Percentiles rank a stretch among this genome's conserved stretches.
phyloP scores from a whole-genome alignment of 2,797 vertebrate species.

The Chrysocyon brachyurus region DNA sequence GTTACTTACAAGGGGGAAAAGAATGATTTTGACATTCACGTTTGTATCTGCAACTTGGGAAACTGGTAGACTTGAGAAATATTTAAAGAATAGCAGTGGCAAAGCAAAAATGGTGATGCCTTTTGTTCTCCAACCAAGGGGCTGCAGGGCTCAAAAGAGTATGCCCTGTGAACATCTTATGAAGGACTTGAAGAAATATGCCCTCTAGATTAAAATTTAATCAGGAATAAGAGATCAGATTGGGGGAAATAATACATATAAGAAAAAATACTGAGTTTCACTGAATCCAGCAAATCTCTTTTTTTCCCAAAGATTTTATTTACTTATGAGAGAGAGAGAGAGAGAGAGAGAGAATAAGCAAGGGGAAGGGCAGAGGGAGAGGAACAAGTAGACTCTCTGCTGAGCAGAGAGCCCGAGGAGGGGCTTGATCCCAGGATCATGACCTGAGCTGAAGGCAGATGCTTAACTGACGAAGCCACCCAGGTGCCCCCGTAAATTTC shows the following conservation, averaged over 20 bases:
- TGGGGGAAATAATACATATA: not conserved
- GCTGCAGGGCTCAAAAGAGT: not conserved
- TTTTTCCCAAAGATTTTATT: too few relatives aligned
- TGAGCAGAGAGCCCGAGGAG: too few relatives aligned
- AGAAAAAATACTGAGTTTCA: constrained; percentile 16
- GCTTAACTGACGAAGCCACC: too few relatives aligned
- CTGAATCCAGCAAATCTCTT: not conserved
- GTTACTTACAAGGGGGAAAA: not conserved
- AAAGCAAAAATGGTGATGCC: not conserved
- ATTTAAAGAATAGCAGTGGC: not conserved
- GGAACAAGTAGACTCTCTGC: too few relatives aligned
- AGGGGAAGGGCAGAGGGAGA: too few relatives aligned
- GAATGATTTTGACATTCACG: not conserved
- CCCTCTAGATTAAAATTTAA: constrained; percentile 49
- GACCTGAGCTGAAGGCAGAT: too few relatives aligned
- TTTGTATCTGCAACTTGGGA: not conserved
- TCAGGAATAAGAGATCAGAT: not conserved
- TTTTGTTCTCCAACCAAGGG: not conserved
- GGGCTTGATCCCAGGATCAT: too few relatives aligned
- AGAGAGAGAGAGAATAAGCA: too few relatives aligned
- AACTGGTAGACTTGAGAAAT: not conserved
- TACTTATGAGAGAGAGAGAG: too few relatives aligned
- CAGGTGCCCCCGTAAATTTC: not conserved
- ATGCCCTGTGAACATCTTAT: not conserved
- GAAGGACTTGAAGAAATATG: not conserved